These are phyloP conservation scores for Chunga burmeisteri DNA, from an alignment of 2,113 vertebrate genomes.

Conservation along the genomic window DNA sequence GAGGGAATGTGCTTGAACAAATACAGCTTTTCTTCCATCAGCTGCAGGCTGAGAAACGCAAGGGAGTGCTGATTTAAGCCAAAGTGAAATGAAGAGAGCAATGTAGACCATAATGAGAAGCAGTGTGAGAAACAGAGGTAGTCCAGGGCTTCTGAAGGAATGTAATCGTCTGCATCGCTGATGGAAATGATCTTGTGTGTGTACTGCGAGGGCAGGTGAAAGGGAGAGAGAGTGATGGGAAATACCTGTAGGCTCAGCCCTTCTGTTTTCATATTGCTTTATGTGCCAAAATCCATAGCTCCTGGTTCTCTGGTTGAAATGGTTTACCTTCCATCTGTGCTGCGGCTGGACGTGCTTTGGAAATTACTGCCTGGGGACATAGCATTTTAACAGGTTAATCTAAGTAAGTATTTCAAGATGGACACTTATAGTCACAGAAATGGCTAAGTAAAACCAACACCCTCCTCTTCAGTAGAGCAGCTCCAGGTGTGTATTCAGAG, in stretches of 20 bases:
- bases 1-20: background rate
- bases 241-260: background rate
- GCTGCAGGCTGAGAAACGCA: background rate
- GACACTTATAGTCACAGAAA: background rate
- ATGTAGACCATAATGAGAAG: background rate
- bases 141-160: background rate
- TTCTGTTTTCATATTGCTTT: background rate
- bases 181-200: background rate
- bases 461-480: background rate
- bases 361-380: background rate
- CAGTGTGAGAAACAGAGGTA: background rate
- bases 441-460: background rate
- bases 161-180: background rate
- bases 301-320: background rate
- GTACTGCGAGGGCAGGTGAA: background rate
- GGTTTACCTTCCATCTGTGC: background rate
- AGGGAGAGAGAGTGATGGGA: background rate
- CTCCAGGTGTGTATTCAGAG: background rate
- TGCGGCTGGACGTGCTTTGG: background rate
- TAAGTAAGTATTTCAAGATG: constrained; percentile 19
- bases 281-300: background rate
- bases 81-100: background rate
- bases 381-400: constrained; percentile 7
- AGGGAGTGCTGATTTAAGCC: background rate
- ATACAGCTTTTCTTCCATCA: background rate